Conservation (phyloP, 2,888 invertebrate genomes). For the Smittia sp. region DNA sequence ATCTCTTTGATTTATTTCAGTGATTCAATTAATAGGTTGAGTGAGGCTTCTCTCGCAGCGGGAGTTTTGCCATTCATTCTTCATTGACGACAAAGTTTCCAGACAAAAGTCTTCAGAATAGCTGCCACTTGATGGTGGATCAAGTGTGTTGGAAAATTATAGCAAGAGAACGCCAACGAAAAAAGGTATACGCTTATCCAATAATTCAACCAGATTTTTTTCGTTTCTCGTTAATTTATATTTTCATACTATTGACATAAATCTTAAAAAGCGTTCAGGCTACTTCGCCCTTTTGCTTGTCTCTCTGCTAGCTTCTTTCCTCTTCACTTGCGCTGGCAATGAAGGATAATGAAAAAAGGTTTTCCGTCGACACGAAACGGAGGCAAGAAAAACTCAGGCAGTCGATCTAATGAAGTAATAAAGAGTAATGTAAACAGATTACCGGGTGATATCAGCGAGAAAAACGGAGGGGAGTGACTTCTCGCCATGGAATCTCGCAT, state of each 20-base stretch:
- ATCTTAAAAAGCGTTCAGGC: background rate
- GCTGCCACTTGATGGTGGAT: background rate
- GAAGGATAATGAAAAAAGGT: constrained; percentile 12
- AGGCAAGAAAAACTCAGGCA: background rate
- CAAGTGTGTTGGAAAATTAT: too few relatives aligned
- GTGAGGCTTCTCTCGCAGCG: background rate
- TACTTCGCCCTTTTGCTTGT: background rate
- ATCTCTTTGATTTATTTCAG: background rate
- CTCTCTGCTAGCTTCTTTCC: background rate
- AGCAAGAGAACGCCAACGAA: background rate
- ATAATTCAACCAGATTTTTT: background rate
- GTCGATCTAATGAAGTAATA: constrained; percentile 21
- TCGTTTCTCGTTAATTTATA: background rate
- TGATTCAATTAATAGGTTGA: background rate
- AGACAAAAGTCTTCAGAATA: background rate
- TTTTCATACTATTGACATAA: background rate
- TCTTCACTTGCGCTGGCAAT: background rate
- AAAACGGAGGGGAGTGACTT: background rate
- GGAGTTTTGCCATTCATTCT: background rate
- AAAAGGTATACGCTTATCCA: background rate
- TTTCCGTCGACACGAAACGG: background rate
- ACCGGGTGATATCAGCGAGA: background rate
- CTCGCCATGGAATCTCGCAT: background rate
- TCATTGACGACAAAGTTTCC: too few relatives aligned
- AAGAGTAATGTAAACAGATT: constrained; percentile 8